Evolutionary conservation across 37 sponge, comb jelly and placozoan species (phyloP).

Genomic region (Beroe ovata): DNA sequence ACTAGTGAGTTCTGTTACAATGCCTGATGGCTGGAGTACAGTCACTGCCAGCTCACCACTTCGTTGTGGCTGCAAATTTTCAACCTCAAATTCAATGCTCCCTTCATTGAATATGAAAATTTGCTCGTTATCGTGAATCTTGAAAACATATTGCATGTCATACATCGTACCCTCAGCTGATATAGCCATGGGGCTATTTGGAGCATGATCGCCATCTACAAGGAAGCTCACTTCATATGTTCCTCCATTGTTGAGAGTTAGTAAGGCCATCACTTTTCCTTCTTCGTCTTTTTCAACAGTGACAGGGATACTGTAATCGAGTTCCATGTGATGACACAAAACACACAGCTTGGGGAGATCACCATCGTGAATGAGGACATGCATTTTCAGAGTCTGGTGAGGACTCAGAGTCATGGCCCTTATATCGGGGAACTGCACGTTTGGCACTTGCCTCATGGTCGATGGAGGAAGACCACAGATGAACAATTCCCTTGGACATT

Average conservation of each 20-base stretch:
- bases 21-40: neutral
- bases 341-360: neutral
- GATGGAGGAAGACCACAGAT: slow-evolving; percentile 31
- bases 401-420: neutral
- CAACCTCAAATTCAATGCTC: slow-evolving; percentile 35
- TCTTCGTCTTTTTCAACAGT: neutral
- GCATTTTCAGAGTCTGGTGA: slow-evolving; percentile 16
- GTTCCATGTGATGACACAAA: neutral
- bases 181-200: neutral
- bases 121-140: neutral
- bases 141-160: neutral
- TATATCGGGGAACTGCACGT: slow-evolving; percentile 20
- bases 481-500: slow-evolving; percentile 29
- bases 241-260: neutral
- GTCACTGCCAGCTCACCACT: neutral
- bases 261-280: neutral
- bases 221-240: neutral
- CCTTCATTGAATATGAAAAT: slow-evolving; percentile 31
- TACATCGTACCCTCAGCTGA: neutral
- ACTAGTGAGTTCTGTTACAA: neutral
- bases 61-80: neutral
- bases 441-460: neutral
- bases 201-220: neutral
- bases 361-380: neutral
- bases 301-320: neutral